Percentiles rank a stretch among this genome's conserved stretches.
phyloP scores from a whole-genome alignment of 2,888 invertebrate genomes.

The Icerya purchasi region DNA sequence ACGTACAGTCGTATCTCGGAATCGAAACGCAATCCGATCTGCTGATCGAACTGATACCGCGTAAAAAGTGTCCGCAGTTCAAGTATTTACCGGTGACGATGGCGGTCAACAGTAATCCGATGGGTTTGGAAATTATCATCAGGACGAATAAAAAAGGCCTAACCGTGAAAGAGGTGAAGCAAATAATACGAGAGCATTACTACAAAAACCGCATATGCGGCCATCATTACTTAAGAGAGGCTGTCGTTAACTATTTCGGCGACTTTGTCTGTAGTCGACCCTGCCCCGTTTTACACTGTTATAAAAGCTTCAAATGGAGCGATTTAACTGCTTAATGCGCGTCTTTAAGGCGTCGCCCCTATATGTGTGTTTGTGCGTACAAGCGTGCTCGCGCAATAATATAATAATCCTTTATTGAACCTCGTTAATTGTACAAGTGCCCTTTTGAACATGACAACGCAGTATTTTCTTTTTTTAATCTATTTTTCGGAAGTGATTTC shows the following conservation, averaged over 20 bases:
- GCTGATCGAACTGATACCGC: neutral
- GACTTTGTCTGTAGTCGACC: neutral
- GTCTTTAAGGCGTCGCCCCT: too few species aligned
- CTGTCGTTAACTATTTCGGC: neutral
- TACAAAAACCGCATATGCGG: neutral
- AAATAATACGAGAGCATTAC: neutral
- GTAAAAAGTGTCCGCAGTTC: neutral
- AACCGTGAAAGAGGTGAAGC: neutral
- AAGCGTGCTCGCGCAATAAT: too few species aligned
- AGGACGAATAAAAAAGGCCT: neutral
- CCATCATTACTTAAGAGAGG: neutral
- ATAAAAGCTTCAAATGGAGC: too few species aligned
- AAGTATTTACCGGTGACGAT: neutral
- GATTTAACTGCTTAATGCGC: too few species aligned
- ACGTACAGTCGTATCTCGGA: neutral
- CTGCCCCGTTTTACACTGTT: too few species aligned
- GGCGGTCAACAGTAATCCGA: neutral
- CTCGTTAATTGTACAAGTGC: too few species aligned
- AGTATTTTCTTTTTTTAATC: too few species aligned
- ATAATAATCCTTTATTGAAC: too few species aligned
- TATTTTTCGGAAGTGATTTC: too few species aligned
- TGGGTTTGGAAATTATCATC: neutral
- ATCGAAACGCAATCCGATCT: neutral
- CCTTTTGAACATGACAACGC: too few species aligned
- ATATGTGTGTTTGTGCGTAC: too few species aligned